Evolutionary conservation across 2,888 invertebrate species (phyloP).

Genomic region (Autographa pulchrina): DNA sequence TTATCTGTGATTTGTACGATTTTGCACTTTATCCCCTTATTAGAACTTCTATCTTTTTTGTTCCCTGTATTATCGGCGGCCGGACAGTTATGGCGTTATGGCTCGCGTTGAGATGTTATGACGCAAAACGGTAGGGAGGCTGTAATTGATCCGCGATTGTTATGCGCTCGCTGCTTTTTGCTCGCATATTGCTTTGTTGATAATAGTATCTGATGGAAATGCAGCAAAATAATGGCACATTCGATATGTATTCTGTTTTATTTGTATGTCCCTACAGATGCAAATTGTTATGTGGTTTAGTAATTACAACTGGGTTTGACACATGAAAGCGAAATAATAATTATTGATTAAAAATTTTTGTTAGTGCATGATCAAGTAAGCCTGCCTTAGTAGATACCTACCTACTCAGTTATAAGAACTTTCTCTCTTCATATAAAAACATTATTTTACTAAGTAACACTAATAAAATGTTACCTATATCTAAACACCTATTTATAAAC

Average conservation of each 20-base stretch:
- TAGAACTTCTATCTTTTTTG: constrained; percentile 25
- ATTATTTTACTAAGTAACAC: no score
- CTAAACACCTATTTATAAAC: neutral
- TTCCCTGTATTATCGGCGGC: constrained; percentile 33
- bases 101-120: constrained; percentile 78
- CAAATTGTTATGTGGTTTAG: neutral
- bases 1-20: no score
- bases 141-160: constrained; percentile 78
- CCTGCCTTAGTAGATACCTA: no score
- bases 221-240: neutral
- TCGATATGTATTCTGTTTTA: neutral
- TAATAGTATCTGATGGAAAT: constrained; percentile 9
- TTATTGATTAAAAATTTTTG: no score
- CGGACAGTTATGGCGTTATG: constrained; percentile 83
- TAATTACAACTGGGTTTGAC: no score
- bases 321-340: no score
- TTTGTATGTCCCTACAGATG: neutral
- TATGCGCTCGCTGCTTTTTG: constrained; percentile 58
- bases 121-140: constrained; percentile 80
- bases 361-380: no score
- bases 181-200: constrained; percentile 33
- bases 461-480: no score
- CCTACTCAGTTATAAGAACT: no score
- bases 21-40: no score
- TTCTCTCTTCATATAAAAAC: no score